These are phyloP conservation scores for Orbicella faveolata DNA, from an alignment of 64 coral and sea anemone genomes.

Conservation along the genomic window DNA sequence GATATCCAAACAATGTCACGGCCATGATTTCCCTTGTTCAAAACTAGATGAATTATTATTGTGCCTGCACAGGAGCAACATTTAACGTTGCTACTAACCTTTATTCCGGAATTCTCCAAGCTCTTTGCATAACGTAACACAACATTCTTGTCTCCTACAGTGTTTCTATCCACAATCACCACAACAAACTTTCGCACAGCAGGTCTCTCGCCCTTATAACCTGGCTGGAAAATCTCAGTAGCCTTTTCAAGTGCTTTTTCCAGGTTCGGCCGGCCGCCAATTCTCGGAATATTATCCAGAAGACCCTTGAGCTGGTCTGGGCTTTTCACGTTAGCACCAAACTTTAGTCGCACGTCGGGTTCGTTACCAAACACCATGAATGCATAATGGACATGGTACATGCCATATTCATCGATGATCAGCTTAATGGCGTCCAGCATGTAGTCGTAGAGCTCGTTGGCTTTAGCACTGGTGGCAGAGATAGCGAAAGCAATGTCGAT, in stretches of 20 bases:
- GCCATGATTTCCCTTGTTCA: too few species aligned
- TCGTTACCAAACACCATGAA: constrained; percentile 47
- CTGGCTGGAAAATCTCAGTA: constrained; percentile 28
- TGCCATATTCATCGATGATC: constrained; percentile 37
- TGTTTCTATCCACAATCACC: constrained; percentile 39
- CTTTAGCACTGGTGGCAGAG: constrained; percentile 50
- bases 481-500: constrained; percentile 58
- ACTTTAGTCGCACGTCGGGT: constrained; percentile 1
- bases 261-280: constrained; percentile 33
- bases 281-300: not conserved
- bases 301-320: not conserved
- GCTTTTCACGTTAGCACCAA: constrained; percentile 14
- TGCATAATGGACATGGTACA: constrained; percentile 47
- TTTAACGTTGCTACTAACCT: not conserved
- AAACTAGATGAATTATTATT: too few species aligned
- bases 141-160: constrained; percentile 32
- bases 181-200: constrained; percentile 36
- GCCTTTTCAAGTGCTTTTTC: constrained; percentile 32
- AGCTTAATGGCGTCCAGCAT: constrained; percentile 34
- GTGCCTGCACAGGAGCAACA: not conserved
- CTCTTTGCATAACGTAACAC: constrained; percentile 27
- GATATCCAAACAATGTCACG: too few species aligned
- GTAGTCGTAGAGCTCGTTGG: constrained; percentile 33
- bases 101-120: constrained; percentile 35
- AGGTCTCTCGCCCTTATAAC: constrained; percentile 16